Evolutionary conservation across 2,888 invertebrate species (phyloP).

Genomic region (Lithosia quadra): DNA sequence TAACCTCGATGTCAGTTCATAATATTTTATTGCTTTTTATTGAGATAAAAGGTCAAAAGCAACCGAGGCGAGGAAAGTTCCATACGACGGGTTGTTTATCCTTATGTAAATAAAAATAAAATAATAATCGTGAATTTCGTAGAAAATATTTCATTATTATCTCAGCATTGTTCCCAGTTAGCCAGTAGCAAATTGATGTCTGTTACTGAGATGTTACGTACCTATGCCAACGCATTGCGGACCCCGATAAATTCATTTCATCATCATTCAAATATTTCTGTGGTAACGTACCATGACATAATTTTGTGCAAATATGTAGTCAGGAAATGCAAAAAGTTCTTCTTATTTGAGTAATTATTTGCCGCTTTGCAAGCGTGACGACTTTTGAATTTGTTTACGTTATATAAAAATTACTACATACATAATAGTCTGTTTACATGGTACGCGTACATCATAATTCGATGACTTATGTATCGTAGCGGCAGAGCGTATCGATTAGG

Average conservation of each 20-base stretch:
- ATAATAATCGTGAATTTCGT: not conserved
- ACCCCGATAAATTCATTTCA: not conserved
- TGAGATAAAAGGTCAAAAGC: slow-evolving; percentile 11
- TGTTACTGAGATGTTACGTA: too few relatives aligned
- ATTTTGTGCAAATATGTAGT: not conserved
- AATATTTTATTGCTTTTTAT: slow-evolving; percentile 11
- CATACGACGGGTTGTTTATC: slow-evolving; percentile 11
- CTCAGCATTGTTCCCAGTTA: not conserved
- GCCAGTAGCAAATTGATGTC: too few relatives aligned
- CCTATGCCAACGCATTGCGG: not conserved
- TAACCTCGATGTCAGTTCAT: slow-evolving; percentile 13
- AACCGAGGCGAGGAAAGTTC: slow-evolving; percentile 12
- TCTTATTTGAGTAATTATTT: not conserved
- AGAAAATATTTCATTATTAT: not conserved
- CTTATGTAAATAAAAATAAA: not conserved
- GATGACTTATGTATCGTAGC: too few relatives aligned
- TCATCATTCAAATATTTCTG: not conserved
- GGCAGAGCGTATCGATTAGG: too few relatives aligned
- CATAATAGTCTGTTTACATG: not conserved
- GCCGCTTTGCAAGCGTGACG: slow-evolving; percentile 4
- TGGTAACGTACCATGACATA: not conserved
- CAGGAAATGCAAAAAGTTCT: not conserved
- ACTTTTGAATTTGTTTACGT: not conserved
- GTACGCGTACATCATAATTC: too few relatives aligned
- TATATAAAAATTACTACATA: not conserved